Evolutionary conservation across 2,797 vertebrate species (phyloP).

Genomic region (Gymnodraco acuticeps): DNA sequence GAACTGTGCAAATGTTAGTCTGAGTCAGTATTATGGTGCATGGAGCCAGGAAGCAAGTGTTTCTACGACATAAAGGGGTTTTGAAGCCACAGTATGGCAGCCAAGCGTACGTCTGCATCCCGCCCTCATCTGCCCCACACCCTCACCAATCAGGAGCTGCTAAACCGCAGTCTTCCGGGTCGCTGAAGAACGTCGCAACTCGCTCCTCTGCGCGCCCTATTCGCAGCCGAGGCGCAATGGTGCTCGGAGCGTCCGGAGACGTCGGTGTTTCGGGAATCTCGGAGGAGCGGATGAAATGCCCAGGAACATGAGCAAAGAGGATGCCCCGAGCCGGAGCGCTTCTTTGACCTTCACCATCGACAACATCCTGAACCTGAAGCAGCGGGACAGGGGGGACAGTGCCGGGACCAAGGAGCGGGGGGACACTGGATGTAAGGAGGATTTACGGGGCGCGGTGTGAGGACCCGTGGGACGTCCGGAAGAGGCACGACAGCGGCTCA

Average conservation of each 20-base stretch:
- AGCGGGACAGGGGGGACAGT: conserved; percentile 49
- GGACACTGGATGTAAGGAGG: conserved; percentile 49
- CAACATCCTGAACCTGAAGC: conserved; percentile 84
- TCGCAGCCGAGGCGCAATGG: conserved; percentile 75
- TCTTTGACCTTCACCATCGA: conserved; percentile 87
- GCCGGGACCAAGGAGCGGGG: conserved; percentile 36
- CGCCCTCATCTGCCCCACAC: conserved; percentile 72
- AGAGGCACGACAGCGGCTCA: conserved; percentile 39
- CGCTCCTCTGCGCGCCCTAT: conserved; percentile 54
- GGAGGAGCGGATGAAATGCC: conserved; percentile 64
- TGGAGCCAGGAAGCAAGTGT: not conserved
- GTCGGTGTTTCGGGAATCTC: conserved; percentile 48
- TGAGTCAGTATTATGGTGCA: not conserved
- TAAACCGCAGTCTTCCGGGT: conserved; percentile 78
- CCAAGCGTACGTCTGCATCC: conserved; percentile 60
- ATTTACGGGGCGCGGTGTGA: conserved; percentile 52
- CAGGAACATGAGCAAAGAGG: conserved; percentile 82
- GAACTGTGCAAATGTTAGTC: not conserved
- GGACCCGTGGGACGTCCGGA: conserved; percentile 66
- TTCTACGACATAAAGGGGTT: conserved; percentile 36
- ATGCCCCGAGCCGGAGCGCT: conserved; percentile 72
- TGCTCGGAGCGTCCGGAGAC: conserved; percentile 69
- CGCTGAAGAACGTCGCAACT: conserved; percentile 59
- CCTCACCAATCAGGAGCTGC: conserved; percentile 82
- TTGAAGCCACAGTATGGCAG: conserved; percentile 63